Conservation (phyloP, 2,888 invertebrate species). For the Hipparchia semele region DNA sequence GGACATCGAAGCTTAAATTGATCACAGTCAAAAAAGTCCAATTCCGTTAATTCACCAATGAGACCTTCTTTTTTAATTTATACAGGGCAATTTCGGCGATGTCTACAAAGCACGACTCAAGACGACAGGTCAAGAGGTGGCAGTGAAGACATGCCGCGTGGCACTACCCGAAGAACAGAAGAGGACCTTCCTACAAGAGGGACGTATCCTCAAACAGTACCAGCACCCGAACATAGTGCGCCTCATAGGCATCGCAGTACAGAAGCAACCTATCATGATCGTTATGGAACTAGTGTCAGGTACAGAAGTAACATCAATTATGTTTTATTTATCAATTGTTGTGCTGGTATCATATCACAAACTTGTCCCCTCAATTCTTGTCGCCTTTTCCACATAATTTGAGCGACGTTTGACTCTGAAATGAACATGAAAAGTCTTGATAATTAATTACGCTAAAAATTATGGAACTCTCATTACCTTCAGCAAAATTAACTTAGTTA, state of each 20-base stretch:
- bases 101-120: conserved; percentile 96
- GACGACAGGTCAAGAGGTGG: conserved; percentile 93
- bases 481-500: too few relatives aligned
- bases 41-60: not conserved
- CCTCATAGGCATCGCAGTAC: conserved; percentile 98
- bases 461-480: too few relatives aligned
- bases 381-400: too few relatives aligned
- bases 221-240: conserved; percentile 98
- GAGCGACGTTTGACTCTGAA: too few relatives aligned
- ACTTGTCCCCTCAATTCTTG: too few relatives aligned
- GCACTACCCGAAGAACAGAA: conserved; percentile 97
- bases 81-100: conserved; percentile 98
- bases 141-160: conserved; percentile 97
- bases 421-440: too few relatives aligned
- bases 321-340: not conserved
- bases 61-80: not conserved
- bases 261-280: conserved; percentile 99
- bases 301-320: conserved; percentile 47
- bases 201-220: conserved; percentile 97
- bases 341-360: too few relatives aligned
- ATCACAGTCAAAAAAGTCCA: too few relatives aligned
- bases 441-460: too few relatives aligned
- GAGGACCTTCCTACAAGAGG: conserved; percentile 97
- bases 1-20: too few relatives aligned
- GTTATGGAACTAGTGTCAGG: conserved; percentile 98